These are phyloP conservation scores for Eremobia ochroleuca DNA, from an alignment of 2,888 invertebrate species.

Conservation along the genomic window DNA sequence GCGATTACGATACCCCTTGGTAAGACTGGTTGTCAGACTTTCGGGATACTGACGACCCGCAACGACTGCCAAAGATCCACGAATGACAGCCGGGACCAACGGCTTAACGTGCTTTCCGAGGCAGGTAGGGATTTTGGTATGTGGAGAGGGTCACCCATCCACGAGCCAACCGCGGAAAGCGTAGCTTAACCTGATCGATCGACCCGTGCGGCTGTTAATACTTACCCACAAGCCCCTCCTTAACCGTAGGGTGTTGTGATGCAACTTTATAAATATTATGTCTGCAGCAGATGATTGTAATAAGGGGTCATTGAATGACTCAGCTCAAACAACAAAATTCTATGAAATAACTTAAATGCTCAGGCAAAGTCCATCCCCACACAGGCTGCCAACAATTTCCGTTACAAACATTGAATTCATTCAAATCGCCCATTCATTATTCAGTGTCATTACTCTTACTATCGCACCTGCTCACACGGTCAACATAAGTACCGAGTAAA, in stretches of 20 bases:
- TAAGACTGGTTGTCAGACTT: too few relatives aligned
- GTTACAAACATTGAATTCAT: slow-evolving; percentile 57
- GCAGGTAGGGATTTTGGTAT: too few relatives aligned
- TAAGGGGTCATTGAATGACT: background rate
- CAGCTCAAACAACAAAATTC: background rate
- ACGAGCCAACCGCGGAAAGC: too few relatives aligned
- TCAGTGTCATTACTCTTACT: slow-evolving; percentile 57
- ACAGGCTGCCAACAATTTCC: slow-evolving; percentile 48
- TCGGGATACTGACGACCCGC: too few relatives aligned
- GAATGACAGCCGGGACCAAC: too few relatives aligned
- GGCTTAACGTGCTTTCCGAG: too few relatives aligned
- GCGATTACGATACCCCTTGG: too few relatives aligned
- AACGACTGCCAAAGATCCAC: too few relatives aligned
- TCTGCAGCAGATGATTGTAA: background rate
- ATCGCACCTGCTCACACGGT: slow-evolving; percentile 57
- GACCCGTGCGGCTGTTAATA: too few relatives aligned
- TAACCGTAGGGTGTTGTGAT: background rate
- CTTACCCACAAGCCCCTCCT: too few relatives aligned
- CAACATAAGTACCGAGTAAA: slow-evolving; percentile 33
- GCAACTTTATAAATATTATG: background rate
- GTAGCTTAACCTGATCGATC: too few relatives aligned
- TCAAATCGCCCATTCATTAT: slow-evolving; percentile 58
- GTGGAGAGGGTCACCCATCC: too few relatives aligned
- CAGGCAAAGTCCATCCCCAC: slow-evolving; percentile 38
- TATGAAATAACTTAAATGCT: slow-evolving; percentile 12